Base-by-base conservation (phyloP, 2,888 invertebrate species). In the Archips xylosteana region DNA sequence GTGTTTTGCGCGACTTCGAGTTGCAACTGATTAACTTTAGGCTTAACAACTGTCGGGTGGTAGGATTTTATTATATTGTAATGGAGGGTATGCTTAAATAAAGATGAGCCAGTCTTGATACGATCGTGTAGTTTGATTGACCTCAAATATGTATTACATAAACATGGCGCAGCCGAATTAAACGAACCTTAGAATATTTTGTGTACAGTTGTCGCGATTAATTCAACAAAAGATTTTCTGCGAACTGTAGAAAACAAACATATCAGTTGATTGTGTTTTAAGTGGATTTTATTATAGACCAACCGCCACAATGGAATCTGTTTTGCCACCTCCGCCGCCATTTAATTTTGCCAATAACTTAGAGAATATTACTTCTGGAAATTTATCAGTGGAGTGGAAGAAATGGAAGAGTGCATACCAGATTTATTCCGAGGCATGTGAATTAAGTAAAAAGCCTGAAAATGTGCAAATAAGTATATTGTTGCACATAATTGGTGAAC, bases 1-100 rank as follows among this genome's bases (percentile, higher is more conserved):
- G 79, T 82, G 79, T 79, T 81, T 78, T 77, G 78, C 77, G 82
- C 81, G 81, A 80, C 80, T 85, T 82, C 78, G 79, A 79, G 75
- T 83, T 80, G 81, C 81, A 83, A 89, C 85, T 90, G 87, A 83
- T 82, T 78, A 79, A 81, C 81, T 80, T 82, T 74, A 79, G 76
- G 78, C 65, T 76, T 80, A 77, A 81, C 82, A n/a, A n/a, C n/a
- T 39, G 39, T 39, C 39, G 39, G 39, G 39, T 39, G 39, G 39
- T 39, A 6, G 39, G 4, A 39, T 39, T 39, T 39, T 39, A 39
- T 39, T 4, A 6, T 39, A 39, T 39, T 39, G 4, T 39, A 39
- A 39, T 6, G 39, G 39, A 39, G 39, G 39, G 39, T 39, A 39
- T 39, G 39, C 5, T 39, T 39, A 5, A 39, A 39, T 39, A 39